Evolutionary conservation across 1,140 invertebrate species (phyloP).

Genomic region (Drosophila hydei): DNA sequence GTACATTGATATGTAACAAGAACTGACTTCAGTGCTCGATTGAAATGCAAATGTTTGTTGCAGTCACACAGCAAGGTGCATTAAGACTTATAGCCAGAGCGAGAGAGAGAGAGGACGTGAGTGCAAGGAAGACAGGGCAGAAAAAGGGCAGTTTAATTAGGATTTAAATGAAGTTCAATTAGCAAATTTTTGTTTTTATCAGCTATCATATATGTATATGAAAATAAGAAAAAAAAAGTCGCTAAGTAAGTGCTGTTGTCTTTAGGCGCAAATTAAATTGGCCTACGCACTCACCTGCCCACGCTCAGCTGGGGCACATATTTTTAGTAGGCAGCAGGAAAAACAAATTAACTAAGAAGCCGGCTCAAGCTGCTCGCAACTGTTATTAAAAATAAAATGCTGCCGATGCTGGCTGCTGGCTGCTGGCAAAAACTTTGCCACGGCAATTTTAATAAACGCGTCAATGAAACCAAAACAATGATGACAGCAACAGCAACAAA

Average conservation of each 20-base stretch:
- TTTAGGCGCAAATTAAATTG: constrained; percentile 25
- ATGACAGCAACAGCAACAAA: constrained; percentile 53
- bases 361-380: constrained; percentile 16
- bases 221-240: no score
- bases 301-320: not conserved
- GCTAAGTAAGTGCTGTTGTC: no score
- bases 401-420: constrained; percentile 14
- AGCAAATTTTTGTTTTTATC: no score
- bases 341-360: constrained; percentile 38
- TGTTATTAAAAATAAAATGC: constrained; percentile 66
- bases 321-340: constrained; percentile 35
- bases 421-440: constrained; percentile 58
- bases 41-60: constrained; percentile 39
- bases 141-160: no score
- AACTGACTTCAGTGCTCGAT: constrained; percentile 15
- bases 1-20: constrained; percentile 51
- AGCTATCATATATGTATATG: no score
- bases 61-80: not conserved
- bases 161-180: no score
- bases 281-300: not conserved
- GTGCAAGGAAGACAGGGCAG: no score
- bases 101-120: no score
- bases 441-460: constrained; percentile 81
- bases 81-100: not conserved
- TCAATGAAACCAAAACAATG: constrained; percentile 81